Conservation (phyloP, 1,140 invertebrate genomes). For the Drosophila nasuta region DNA sequence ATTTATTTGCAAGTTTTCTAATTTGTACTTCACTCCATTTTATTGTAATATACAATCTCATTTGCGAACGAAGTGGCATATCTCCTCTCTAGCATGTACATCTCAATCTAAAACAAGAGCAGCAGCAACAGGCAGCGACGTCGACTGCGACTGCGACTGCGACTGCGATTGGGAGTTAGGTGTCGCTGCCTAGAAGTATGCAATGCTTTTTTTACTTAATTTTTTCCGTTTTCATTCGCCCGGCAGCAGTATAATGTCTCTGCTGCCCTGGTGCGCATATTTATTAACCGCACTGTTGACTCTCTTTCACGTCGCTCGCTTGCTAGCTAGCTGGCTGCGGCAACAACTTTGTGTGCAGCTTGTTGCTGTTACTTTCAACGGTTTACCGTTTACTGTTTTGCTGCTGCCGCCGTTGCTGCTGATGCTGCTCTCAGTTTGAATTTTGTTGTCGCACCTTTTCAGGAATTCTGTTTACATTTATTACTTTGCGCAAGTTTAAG, state of each 20-base stretch:
- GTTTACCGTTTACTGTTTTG: conserved; percentile 5
- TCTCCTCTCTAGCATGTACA: conserved; percentile 25
- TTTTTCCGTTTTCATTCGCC: background rate
- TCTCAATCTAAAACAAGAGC: conserved; percentile 43
- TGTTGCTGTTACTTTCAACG: conserved; percentile 49
- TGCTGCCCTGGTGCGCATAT: conserved; percentile 72
- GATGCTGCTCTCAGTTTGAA: conserved; percentile 56
- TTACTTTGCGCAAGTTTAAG: conserved; percentile 84
- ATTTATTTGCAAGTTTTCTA: conserved; percentile 84
- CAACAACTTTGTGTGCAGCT: conserved; percentile 68
- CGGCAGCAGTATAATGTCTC: conserved; percentile 45
- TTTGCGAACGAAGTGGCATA: conserved; percentile 56
- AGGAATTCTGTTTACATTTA: conserved; percentile 84
- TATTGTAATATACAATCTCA: conserved; percentile 84
- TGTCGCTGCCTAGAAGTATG: conserved; percentile 56
- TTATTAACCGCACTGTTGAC: conserved; percentile 81
- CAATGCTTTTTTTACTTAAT: conserved; percentile 55
- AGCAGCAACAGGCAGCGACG: conserved; percentile 7
- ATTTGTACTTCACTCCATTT: conserved; percentile 84
- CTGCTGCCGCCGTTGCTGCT: conserved; percentile 3
- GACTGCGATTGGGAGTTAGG: background rate
- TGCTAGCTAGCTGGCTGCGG: conserved; percentile 4
- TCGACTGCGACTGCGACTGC: background rate
- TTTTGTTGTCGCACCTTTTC: conserved; percentile 84
- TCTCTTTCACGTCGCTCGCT: conserved; percentile 48